Conservation (phyloP, 2,888 invertebrate species). For the Dasysyrphus albostriatus region DNA sequence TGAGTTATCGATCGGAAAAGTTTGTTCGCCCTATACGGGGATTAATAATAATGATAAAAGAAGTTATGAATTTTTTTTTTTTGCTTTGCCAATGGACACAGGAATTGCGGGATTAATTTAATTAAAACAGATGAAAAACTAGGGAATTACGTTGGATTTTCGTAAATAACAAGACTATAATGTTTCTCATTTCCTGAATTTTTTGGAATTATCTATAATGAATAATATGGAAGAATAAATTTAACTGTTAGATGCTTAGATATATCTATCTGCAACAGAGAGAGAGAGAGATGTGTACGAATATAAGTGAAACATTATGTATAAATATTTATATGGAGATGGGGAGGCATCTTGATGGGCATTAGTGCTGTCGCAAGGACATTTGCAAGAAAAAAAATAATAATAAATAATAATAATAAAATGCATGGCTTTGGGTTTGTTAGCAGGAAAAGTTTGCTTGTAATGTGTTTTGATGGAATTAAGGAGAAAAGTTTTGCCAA, state of each 20-base stretch:
- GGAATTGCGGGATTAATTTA: slow-evolving; percentile 62
- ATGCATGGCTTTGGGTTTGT: not conserved
- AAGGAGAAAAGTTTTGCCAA: too few species aligned
- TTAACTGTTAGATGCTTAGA: slow-evolving; percentile 14
- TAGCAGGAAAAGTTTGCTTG: not conserved
- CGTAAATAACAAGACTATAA: slow-evolving; percentile 33
- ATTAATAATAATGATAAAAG: slow-evolving; percentile 67
- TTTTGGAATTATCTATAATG: slow-evolving; percentile 23
- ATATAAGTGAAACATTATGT: not conserved
- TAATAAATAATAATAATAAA: not conserved
- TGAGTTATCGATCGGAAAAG: slow-evolving; percentile 73
- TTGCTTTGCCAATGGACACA: slow-evolving; percentile 10
- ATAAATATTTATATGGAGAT: not conserved
- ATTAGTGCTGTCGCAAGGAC: slow-evolving; percentile 7
- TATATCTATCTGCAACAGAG: not conserved
- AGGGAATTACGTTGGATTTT: slow-evolving; percentile 36
- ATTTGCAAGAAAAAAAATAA: not conserved
- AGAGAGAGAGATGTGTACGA: too few species aligned
- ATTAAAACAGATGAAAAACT: slow-evolving; percentile 62
- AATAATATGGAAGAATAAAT: slow-evolving; percentile 24
- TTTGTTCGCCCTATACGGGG: slow-evolving; percentile 49
- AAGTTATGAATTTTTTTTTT: slow-evolving; percentile 68
- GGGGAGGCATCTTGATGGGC: not conserved
- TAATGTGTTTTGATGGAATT: too few species aligned
- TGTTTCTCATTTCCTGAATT: slow-evolving; percentile 19